These are phyloP conservation scores for Parnassius glacialis DNA, from an alignment of 2,888 invertebrate species.

Conservation along the genomic window DNA sequence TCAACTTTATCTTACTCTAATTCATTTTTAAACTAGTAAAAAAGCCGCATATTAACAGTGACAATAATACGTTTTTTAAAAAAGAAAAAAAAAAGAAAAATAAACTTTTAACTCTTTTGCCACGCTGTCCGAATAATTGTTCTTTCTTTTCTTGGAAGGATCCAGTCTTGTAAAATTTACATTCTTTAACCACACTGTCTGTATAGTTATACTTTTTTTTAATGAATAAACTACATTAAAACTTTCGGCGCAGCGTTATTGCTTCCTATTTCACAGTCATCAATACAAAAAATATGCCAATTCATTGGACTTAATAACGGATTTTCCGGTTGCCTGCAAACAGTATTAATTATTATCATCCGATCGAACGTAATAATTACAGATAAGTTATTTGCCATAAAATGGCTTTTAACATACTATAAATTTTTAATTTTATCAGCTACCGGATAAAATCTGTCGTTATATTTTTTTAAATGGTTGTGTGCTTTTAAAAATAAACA, in stretches of 20 bases:
- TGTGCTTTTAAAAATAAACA: too few relatives aligned
- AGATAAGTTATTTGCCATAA: background rate
- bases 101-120: too few relatives aligned
- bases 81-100: too few relatives aligned
- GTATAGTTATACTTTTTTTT: background rate
- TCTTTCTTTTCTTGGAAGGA: background rate
- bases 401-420: background rate
- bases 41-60: too few relatives aligned
- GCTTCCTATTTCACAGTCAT: background rate
- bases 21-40: too few relatives aligned
- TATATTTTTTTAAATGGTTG: too few relatives aligned
- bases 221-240: background rate
- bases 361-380: slow-evolving; percentile 5
- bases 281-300: slow-evolving; percentile 12
- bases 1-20: too few relatives aligned
- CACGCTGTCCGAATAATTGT: background rate
- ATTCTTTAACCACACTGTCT: too few relatives aligned
- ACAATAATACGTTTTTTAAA: too few relatives aligned
- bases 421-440: too few relatives aligned
- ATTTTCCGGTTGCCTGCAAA: slow-evolving; percentile 3
- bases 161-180: too few relatives aligned
- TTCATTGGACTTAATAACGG: slow-evolving; percentile 9
- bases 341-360: background rate
- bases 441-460: too few relatives aligned
- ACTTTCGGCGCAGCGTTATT: background rate